Evolutionary conservation across 2,888 invertebrate genomes (phyloP), one percentile per base, ranked within the genome.

Genomic region (Colletes collaris): DNA sequence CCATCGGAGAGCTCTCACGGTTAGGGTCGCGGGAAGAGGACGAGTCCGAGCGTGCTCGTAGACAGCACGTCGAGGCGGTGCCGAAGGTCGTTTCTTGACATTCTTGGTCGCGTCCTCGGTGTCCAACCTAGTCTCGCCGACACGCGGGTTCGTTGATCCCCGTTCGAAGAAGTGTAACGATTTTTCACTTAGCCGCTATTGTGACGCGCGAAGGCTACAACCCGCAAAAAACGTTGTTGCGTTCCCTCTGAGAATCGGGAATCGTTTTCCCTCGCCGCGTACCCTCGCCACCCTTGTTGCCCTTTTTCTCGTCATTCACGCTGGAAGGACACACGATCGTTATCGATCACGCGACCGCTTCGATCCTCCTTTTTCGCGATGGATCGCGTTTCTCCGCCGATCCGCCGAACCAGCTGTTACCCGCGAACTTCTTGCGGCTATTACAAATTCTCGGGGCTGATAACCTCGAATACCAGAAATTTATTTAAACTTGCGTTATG

Each of bases 21-120:
- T 73, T 67, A 65, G 70, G 49, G 73, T 77, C 77, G 56, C 76
- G 82, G 63, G 70, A 76, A 74, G 76, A 40, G 65, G 73, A 75
- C 56, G 69, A 76, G 66, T 67, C 35, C 46, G 49, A 27, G 27
- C 27, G 27, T 27, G 37, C 19, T 52, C 37, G 63, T 35, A 75
- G 76, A 71, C 64, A 44, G 44, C 63, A 68, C 40, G 76, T 55
- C 75, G 76, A 75, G 70, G 73, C 71, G 81, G 77, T 83, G 76
- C 79, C 85, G 86, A 89, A 89, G 88, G 89, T 85, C 90, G 86
- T 89, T 87, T 74, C 84, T 86, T 86, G 87, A 87, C 86, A 86
- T 84, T 87, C 77, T 58, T 56, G 59, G 62, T 63, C 64, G 59
- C 64, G 76, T 75, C 75, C 78, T 79, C 82, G 55, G 60, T 68